These are phyloP conservation scores for Aeoliscus strigatus DNA, from an alignment of 2,797 vertebrate species.

Conservation along the genomic window DNA sequence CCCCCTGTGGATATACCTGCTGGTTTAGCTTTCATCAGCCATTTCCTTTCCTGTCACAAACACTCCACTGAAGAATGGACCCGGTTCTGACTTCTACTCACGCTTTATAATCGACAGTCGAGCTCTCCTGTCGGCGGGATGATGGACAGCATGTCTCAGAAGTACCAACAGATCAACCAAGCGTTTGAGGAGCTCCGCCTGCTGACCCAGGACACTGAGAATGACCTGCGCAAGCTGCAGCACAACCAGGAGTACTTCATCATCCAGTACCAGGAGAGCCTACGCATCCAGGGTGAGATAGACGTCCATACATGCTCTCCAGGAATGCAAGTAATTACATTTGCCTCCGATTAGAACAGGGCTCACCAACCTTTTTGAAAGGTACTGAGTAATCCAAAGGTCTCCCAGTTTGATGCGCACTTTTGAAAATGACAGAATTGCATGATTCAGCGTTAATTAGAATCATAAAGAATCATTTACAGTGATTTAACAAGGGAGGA, in stretches of 20 bases:
- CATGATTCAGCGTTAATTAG: too few relatives aligned
- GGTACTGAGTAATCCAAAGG: too few relatives aligned
- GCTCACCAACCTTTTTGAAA: too few relatives aligned
- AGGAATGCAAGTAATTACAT: too few relatives aligned
- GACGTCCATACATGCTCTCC: slow-evolving; percentile 13
- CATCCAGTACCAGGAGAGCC: slow-evolving; percentile 97
- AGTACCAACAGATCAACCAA: slow-evolving; percentile 96
- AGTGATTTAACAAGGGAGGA: too few relatives aligned
- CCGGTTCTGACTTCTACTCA: not conserved
- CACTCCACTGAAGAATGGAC: not conserved
- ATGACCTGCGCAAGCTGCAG: slow-evolving; percentile 92
- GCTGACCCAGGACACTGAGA: slow-evolving; percentile 92
- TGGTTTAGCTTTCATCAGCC: slow-evolving; percentile 6
- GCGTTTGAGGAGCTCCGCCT: slow-evolving; percentile 79
- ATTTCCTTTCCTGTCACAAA: not conserved
- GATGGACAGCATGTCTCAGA: slow-evolving; percentile 92
- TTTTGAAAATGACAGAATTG: too few relatives aligned
- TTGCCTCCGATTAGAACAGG: too few relatives aligned
- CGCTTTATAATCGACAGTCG: slow-evolving; percentile 69
- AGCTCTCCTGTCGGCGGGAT: slow-evolving; percentile 78
- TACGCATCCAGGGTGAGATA: slow-evolving; percentile 90
- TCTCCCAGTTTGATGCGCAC: too few relatives aligned
- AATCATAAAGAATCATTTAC: too few relatives aligned
- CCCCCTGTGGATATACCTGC: not conserved
- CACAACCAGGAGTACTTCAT: slow-evolving; percentile 98